Conservation (phyloP, 2,797 vertebrate genomes). For the Siniperca obscura region DNA sequence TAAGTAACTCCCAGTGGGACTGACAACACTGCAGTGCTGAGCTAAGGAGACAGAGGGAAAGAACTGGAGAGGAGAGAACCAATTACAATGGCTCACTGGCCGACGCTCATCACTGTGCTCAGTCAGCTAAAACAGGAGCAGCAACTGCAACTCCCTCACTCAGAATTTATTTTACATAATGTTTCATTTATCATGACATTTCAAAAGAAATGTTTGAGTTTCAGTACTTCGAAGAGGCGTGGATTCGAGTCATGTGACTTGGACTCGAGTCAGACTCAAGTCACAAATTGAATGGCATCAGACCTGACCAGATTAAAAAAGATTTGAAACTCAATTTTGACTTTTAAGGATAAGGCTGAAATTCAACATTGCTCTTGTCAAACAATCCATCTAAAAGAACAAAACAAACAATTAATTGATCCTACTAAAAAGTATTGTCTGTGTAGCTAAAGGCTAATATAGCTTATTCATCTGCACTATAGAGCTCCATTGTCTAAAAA, state of each 20-base stretch:
- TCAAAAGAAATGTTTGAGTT: slow-evolving; percentile 5
- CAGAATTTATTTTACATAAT: slow-evolving; percentile 42
- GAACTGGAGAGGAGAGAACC: slow-evolving; percentile 64
- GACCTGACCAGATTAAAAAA: not conserved
- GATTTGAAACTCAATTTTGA: not conserved
- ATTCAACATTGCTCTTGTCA: not conserved
- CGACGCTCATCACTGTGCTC: slow-evolving; percentile 68
- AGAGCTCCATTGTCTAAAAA: not conserved
- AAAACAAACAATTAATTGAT: not conserved
- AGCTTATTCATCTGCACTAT: not conserved
- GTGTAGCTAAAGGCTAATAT: too few relatives aligned
- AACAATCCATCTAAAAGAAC: not conserved
- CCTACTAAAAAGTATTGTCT: not conserved
- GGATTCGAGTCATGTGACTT: not conserved
- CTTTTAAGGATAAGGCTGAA: not conserved
- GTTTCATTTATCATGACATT: slow-evolving; percentile 24
- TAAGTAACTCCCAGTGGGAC: slow-evolving; percentile 68
- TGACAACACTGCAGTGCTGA: slow-evolving; percentile 71
- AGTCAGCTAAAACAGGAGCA: slow-evolving; percentile 68
- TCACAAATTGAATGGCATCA: not conserved
- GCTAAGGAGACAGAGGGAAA: slow-evolving; percentile 67
- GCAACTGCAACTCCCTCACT: slow-evolving; percentile 31
- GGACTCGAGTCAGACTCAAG: not conserved
- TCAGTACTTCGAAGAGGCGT: not conserved
- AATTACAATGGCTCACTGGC: slow-evolving; percentile 70